Conservation (phyloP, 2,113 vertebrate species). For the Philantomba maxwellii region DNA sequence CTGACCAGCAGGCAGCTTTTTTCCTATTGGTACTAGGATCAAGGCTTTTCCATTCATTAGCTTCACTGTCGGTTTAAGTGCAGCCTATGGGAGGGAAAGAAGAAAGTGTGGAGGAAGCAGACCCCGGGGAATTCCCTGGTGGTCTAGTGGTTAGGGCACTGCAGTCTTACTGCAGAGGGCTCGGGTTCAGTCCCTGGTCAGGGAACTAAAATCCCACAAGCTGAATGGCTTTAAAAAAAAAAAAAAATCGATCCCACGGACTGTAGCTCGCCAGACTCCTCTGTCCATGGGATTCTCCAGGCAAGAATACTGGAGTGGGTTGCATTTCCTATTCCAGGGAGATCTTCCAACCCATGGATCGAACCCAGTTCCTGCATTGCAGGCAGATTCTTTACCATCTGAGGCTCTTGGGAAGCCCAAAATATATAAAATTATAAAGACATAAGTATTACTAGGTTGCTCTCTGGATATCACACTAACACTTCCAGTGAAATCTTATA, state of each 20-base stretch:
- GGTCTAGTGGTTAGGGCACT: not conserved
- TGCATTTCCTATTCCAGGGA: not conserved
- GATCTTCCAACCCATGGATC: not conserved
- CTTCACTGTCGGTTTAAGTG: not conserved
- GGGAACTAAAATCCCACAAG: not conserved
- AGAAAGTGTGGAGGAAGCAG: not conserved
- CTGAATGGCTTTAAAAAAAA: not conserved
- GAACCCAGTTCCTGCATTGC: not conserved
- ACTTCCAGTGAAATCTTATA: not conserved
- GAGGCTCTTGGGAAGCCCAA: not conserved
- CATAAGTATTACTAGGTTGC: not conserved
- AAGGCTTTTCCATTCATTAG: not conserved
- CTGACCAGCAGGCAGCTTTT: not conserved
- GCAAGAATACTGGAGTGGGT: not conserved
- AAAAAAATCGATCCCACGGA: not conserved
- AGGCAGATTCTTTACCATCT: not conserved
- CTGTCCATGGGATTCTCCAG: not conserved
- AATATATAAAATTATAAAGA: not conserved
- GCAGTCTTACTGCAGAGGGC: not conserved
- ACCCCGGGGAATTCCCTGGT: not conserved
- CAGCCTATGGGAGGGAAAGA: not conserved
- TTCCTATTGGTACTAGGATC: not conserved
- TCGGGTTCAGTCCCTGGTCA: not conserved
- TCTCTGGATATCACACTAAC: not conserved
- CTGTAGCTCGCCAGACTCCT: not conserved